A percentile compares a stretch with the other conserved stretches of the same genome.
phyloP scores from a whole-genome alignment of 2,113 vertebrate species.

The Platysternon megacephalum region DNA sequence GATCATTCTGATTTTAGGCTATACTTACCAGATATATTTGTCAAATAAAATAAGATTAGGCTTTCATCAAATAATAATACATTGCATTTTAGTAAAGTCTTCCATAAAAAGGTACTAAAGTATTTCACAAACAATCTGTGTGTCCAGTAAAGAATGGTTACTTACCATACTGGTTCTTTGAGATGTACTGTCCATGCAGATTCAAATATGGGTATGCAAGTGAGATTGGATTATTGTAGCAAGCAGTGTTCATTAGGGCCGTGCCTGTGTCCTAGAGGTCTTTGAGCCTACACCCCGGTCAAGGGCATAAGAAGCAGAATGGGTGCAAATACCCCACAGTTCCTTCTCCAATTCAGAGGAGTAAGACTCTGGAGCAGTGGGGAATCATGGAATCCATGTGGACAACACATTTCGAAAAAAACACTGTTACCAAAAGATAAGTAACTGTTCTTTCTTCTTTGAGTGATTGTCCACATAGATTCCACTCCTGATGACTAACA shows the following conservation, averaged over 20 bases:
- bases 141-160: accelerated
- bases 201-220: neutral
- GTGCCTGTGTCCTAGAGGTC: neutral
- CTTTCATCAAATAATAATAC: neutral
- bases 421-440: neutral
- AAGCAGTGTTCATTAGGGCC: neutral
- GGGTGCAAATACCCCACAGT: neutral
- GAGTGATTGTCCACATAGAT: neutral
- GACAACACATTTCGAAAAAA: neutral
- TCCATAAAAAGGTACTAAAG: neutral
- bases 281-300: neutral
- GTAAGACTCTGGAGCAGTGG: neutral
- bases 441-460: neutral
- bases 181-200: neutral
- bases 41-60: neutral
- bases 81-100: neutral
- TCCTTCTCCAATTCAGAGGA: neutral
- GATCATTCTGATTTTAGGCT: neutral
- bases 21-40: neutral
- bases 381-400: neutral
- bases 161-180: neutral
- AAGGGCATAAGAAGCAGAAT: neutral
- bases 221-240: neutral
- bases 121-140: neutral
- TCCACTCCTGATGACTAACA: neutral